Conservation (phyloP, 1,140 invertebrate species). For the Saccostrea glomerata region DNA sequence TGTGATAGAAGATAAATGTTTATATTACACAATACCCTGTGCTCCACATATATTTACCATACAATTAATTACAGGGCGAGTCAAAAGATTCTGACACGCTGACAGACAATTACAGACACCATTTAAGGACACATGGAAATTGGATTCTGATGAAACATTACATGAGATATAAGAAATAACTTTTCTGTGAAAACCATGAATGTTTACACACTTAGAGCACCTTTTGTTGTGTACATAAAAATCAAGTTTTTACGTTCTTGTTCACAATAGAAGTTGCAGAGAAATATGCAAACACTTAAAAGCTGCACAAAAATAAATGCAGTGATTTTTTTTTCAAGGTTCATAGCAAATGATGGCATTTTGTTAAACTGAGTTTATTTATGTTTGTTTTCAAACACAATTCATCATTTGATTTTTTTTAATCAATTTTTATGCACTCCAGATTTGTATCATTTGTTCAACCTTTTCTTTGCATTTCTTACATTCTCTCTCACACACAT, state of each 20-base stretch:
- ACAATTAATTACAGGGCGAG: conserved; percentile 7
- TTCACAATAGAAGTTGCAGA: not conserved
- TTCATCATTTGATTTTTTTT: too few relatives aligned
- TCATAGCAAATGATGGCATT: too few relatives aligned
- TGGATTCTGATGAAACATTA: conserved; percentile 4
- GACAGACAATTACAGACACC: not conserved
- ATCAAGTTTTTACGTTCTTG: not conserved
- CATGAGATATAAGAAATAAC: not conserved
- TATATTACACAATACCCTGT: conserved; percentile 17
- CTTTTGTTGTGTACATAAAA: not conserved
- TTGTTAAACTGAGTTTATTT: too few relatives aligned
- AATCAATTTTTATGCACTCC: too few relatives aligned
- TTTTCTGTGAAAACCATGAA: not conserved
- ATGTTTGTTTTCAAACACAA: too few relatives aligned
- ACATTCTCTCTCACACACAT: too few relatives aligned
- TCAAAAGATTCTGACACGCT: not conserved
- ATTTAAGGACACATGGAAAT: not conserved
- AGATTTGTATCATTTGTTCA: too few relatives aligned
- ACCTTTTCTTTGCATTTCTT: too few relatives aligned
- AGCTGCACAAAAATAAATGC: too few relatives aligned
- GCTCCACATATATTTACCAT: not conserved
- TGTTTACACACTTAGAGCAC: conserved; percentile 7
- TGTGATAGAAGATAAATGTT: not conserved
- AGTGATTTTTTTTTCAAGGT: too few relatives aligned
- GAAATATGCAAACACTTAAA: conserved; percentile 22